Conservation (phyloP, 2,888 invertebrate species). For the Euplexia lucipara region DNA sequence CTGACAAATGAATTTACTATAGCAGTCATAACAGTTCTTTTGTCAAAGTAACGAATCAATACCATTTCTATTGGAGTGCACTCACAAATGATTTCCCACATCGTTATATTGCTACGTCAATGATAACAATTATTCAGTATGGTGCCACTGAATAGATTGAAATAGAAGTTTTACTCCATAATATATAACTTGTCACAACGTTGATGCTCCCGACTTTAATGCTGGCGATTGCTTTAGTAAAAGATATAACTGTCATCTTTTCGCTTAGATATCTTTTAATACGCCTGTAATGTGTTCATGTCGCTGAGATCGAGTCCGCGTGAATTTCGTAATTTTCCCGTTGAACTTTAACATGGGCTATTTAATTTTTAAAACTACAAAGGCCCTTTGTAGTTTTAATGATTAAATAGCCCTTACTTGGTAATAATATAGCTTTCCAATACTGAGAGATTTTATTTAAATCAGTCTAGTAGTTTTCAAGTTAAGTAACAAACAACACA, state of each 20-base stretch:
- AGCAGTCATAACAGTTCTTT: not conserved
- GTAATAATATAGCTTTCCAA: too few species aligned
- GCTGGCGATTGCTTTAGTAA: not conserved
- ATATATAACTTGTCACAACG: too few species aligned
- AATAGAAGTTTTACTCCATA: not conserved
- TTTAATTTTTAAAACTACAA: too few species aligned
- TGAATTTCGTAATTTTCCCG: too few species aligned
- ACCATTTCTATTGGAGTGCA: conserved; percentile 31
- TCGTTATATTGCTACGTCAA: conserved; percentile 37
- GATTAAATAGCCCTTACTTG: too few species aligned
- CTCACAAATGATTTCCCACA: conserved; percentile 22
- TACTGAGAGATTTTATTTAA: too few species aligned
- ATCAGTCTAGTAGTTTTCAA: too few species aligned
- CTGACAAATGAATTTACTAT: not conserved
- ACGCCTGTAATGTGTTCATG: not conserved
- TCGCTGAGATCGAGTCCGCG: not conserved
- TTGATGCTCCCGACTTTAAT: not conserved
- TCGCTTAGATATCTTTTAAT: not conserved
- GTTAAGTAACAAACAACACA: too few species aligned
- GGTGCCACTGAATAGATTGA: not conserved
- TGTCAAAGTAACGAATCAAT: conserved; percentile 10
- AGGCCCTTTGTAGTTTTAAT: too few species aligned
- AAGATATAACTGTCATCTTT: not conserved
- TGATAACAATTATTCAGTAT: conserved; percentile 17
- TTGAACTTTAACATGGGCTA: too few species aligned